These are phyloP conservation scores for Strigamia transsilvanica DNA, from an alignment of 2,888 invertebrate genomes.

Conservation along the genomic window DNA sequence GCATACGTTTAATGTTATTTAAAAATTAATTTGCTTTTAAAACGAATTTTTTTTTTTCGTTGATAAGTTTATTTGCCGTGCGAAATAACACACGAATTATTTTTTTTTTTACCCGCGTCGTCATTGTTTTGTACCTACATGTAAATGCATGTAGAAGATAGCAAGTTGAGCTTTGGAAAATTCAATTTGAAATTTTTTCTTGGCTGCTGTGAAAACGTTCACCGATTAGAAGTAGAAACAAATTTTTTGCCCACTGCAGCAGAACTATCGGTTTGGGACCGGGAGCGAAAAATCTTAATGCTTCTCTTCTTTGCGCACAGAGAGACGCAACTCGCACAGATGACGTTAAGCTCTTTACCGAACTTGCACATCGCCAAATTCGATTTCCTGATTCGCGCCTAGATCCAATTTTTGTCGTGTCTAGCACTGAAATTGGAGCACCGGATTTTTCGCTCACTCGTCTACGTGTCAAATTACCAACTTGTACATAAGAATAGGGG, in stretches of 20 bases:
- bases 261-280: slow-evolving; percentile 47
- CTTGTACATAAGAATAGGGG: not conserved
- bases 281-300: slow-evolving; percentile 49
- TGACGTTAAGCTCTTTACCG: slow-evolving; percentile 49
- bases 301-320: slow-evolving; percentile 33
- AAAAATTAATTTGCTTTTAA: no score
- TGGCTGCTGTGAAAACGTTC: slow-evolving; percentile 17
- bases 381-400: slow-evolving; percentile 44
- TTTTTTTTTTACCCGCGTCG: not conserved
- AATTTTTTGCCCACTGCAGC: slow-evolving; percentile 47
- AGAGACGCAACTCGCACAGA: slow-evolving; percentile 37
- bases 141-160: not conserved
- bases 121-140: not conserved
- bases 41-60: no score
- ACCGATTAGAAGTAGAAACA: slow-evolving; percentile 49
- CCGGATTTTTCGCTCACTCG: not conserved
- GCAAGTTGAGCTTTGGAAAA: slow-evolving; percentile 6
- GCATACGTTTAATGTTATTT: no score
- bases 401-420: slow-evolving; percentile 47
- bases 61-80: not conserved
- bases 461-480: slow-evolving; percentile 40
- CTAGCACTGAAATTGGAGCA: slow-evolving; percentile 45
- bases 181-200: slow-evolving; percentile 40
- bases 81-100: not conserved
- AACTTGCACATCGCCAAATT: slow-evolving; percentile 49